Evolutionary conservation across 2,888 invertebrate genomes (phyloP), one percentile per base, ranked within the genome.

Genomic region (Dicyrtomina minuta): DNA sequence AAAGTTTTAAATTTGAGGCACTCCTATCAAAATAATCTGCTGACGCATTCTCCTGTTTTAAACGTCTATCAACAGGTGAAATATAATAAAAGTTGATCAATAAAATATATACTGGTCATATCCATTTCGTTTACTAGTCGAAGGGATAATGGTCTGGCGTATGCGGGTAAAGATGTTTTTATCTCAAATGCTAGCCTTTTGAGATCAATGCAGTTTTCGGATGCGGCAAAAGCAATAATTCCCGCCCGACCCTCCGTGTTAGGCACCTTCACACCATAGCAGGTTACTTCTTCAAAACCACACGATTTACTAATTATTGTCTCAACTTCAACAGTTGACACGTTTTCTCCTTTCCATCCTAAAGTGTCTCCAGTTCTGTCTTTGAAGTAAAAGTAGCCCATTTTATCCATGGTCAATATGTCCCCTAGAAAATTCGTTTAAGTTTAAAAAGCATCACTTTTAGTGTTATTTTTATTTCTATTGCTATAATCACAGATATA

Each of bases 291-390:
- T 79, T 90, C 88, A 79, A 94, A 91, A 71, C 88, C 87, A 5
- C 90, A 85, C 56, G 90, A 84, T 80, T 92, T 90, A 78, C 93
- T 94, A 56, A 97, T 87, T 77, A 93, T 89, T 8, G 90, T 93
- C 83, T 99, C 98, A 1, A 67, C 67, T 84, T 99, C 98, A 1
- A 93, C 91, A 0, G 99, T 98, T 51, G 96, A 96, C 2, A 99
- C 98, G 83, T 99, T 99, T 84, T 99, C 99, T 15, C 99, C 98
- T 81, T 95, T 93, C 96, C 95, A 96, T 66, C 70, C 49, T 27
- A 56, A 75, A 1, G 72, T 70, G 26, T 75, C 75, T 3, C 75
- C 74, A 33, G 60, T 60, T 17, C 60, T 20, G 24, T 60, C 60
- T 60, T 62, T 73, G 68, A 75, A 76, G 53, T 71, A 72, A 39